Evolutionary conservation across 2,888 invertebrate genomes (phyloP), one percentile per base, ranked within the genome.

Genomic region (Netelia inedita): DNA sequence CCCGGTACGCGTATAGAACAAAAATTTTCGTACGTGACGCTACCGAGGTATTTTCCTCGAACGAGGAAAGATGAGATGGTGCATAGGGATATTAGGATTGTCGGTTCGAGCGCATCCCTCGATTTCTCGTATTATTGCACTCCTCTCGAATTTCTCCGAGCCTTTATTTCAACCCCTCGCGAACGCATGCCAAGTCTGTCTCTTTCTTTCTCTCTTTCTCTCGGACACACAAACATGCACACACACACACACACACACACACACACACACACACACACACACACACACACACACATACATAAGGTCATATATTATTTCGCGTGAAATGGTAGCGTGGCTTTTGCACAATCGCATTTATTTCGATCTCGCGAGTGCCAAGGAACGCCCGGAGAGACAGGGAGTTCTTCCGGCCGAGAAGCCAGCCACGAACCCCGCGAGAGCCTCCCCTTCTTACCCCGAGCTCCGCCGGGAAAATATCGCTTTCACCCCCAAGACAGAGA

Each of bases 291-390:
- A 41, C 41, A 41, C 41, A 41, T 9, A 41, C 41, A 41, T 41
- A 41, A 6, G 41, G 41, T 6, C 41, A 46, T 14, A 14, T 14
- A 14, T 46, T 46, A 14, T 46, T 46, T 68, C 68, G 19, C 46
- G 23, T 46, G 11, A 78, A 78, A 78, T 59, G 16, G 50, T 57
- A 66, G 66, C 61, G 28, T 46, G 9, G 57, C 9, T 35, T 35
- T 35, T 71, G 69, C 55, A 69, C 81, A 81, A 81, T 81, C 21
- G 57, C 69, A 50, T 71, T 81, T 71, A 59, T 59, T 79, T 74
- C 74, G 57, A 59, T 81, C 71, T 10, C 46, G 19, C 55, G 73
- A 75, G 6, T 35, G 69, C 73, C 53, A 46, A 79, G 35, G 19
- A 55, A 76, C 46, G 50, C n/a, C 28, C 57, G 59, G 19, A 61